phyloP scores from a whole-genome alignment of 2,113 vertebrate species.

The Saguinus imperator region DNA sequence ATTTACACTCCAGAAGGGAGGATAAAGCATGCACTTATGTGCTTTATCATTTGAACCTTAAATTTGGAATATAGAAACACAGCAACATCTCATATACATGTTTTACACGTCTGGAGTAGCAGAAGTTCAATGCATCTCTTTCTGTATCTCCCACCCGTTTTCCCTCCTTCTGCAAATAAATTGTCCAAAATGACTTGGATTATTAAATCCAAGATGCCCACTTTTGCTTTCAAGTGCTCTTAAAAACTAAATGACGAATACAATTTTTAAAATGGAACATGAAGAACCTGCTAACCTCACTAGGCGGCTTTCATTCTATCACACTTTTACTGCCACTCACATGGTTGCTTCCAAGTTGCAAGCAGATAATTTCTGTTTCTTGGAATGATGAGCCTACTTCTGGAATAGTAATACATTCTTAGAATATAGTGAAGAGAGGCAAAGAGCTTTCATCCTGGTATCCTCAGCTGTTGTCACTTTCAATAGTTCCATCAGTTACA shows the following conservation, averaged over 20 bases:
- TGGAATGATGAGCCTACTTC: neutral
- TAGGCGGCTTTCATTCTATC: too few relatives aligned
- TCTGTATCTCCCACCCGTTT: neutral
- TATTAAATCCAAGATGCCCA: neutral
- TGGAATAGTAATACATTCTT: neutral
- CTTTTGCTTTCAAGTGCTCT: neutral
- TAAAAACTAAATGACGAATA: neutral
- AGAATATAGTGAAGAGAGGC: neutral
- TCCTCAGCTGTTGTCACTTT: neutral
- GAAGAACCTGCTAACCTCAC: neutral
- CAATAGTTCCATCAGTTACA: neutral
- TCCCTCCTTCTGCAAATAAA: neutral
- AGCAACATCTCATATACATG: neutral
- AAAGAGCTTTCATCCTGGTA: too few relatives aligned
- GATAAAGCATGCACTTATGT: neutral
- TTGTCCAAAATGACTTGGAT: neutral
- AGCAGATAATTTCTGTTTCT: neutral
- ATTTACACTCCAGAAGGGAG: neutral
- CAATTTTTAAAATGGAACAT: neutral
- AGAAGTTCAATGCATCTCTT: neutral
- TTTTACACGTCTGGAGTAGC: neutral
- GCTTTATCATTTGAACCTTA: neutral
- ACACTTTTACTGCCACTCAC: neutral
- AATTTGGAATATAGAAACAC: neutral
- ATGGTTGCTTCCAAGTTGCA: neutral